Evolutionary conservation across 2,797 vertebrate genomes (phyloP).

Genomic region (Semaprochilodus insignis): DNA sequence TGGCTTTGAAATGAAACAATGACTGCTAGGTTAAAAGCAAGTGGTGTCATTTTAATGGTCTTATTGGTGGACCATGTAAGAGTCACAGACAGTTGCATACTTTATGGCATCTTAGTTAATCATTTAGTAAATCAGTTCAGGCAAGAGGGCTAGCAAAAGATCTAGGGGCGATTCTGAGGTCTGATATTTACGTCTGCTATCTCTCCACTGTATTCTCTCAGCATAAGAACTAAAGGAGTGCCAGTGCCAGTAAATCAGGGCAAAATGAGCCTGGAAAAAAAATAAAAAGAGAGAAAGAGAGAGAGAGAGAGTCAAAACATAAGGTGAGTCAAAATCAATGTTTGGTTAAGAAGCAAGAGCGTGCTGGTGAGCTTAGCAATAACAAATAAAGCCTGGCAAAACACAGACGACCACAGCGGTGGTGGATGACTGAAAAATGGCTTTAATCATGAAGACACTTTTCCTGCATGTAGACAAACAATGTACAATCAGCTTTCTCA

Average conservation of each 20-base stretch:
- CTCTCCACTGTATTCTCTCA: background rate
- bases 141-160: background rate
- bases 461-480: background rate
- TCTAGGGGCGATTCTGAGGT: background rate
- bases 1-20: background rate
- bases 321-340: conserved; percentile 10
- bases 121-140: background rate
- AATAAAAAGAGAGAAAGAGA: too few relatives aligned
- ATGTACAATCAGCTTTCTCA: background rate
- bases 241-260: background rate
- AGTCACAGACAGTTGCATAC: background rate
- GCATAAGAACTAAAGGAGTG: background rate
- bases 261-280: background rate
- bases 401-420: conserved; percentile 2
- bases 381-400: background rate
- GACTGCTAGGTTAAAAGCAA: background rate
- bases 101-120: background rate
- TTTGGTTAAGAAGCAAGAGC: conserved; percentile 9
- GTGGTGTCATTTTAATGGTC: too few relatives aligned
- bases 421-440: background rate
- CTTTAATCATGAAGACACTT: background rate
- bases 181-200: background rate
- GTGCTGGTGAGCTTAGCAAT: conserved; percentile 2
- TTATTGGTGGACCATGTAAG: background rate
- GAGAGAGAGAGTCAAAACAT: background rate